These are phyloP conservation scores for Chascanopsetta lugubris DNA, from an alignment of 2,113 vertebrate genomes.

Conservation along the genomic window DNA sequence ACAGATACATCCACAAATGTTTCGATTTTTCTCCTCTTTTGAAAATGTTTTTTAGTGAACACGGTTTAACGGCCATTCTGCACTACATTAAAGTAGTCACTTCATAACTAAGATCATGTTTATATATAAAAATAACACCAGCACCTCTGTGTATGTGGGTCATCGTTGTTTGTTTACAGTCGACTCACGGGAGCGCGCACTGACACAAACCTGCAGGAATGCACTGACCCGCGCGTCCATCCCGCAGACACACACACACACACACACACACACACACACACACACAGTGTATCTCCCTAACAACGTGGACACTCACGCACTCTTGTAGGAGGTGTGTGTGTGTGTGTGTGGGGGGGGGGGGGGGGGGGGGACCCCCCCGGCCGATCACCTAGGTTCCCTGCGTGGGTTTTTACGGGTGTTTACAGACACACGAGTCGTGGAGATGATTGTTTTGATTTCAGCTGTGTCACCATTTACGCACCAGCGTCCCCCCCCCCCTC, in stretches of 20 bases:
- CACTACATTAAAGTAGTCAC: too few relatives aligned
- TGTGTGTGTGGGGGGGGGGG: too few relatives aligned
- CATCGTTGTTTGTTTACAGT: conserved; percentile 46
- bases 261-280: conserved; percentile 43
- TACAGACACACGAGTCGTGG: conserved; percentile 17
- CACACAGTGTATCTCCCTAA: conserved; percentile 24
- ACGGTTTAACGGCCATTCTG: too few relatives aligned
- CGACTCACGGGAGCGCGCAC: conserved; percentile 1
- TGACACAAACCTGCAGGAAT: conserved; percentile 43
- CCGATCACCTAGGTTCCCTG: conserved; percentile 24
- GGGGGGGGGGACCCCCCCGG: too few relatives aligned
- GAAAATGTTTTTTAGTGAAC: too few relatives aligned
- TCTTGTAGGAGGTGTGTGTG: too few relatives aligned
- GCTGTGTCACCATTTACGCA: conserved; percentile 74
- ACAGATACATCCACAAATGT: too few relatives aligned
- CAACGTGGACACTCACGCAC: conserved; percentile 22
- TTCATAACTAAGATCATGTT: too few relatives aligned
- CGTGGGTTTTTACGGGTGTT: conserved; percentile 31
- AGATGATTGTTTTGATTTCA: neutral
- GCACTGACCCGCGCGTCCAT: conserved; percentile 51
- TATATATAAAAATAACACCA: too few relatives aligned
- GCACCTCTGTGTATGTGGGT: neutral
- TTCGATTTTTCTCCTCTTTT: too few relatives aligned
- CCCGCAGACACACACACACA: conserved; percentile 48
- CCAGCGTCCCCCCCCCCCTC: conserved; percentile 81